These are phyloP conservation scores for Staurois parvus DNA, from an alignment of 2,797 vertebrate genomes.

Conservation along the genomic window DNA sequence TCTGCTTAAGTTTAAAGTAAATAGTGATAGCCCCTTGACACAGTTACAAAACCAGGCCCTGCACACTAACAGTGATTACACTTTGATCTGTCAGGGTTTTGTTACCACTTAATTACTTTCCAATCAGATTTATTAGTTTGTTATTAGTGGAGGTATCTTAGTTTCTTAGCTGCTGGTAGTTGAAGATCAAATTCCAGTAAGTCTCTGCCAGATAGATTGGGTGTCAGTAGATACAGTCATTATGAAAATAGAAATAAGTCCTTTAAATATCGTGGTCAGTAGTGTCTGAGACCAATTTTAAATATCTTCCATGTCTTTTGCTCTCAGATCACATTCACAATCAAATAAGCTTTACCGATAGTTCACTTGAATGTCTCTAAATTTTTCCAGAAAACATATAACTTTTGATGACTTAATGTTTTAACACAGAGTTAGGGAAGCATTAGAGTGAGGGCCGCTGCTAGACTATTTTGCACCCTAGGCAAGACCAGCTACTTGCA, in stretches of 20 bases:
- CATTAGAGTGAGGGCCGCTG: no score
- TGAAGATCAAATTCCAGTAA: conserved; percentile 20
- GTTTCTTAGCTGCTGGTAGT: not conserved
- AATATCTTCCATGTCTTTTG: no score
- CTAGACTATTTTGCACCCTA: no score
- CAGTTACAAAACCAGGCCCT: conserved; percentile 1
- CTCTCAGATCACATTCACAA: no score
- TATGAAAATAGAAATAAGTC: not conserved
- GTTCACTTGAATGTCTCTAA: no score
- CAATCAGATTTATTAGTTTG: conserved; percentile 37
- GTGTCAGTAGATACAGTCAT: not conserved
- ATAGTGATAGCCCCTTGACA: conserved; percentile 36
- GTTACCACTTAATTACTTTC: conserved; percentile 26
- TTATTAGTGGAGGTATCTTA: conserved; percentile 12
- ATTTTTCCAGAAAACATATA: no score
- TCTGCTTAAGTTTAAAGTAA: conserved; percentile 54
- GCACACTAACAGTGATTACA: conserved; percentile 10
- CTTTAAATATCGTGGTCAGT: not conserved
- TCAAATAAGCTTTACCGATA: no score
- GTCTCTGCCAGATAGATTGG: not conserved
- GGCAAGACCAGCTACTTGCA: no score
- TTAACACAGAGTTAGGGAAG: no score
- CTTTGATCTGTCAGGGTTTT: conserved; percentile 37
- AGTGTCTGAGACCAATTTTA: no score
- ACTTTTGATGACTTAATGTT: no score